Evolutionary conservation across 2,797 vertebrate genomes (phyloP), one percentile per base, ranked within the genome.

Genomic region (Lepus townsendii): DNA sequence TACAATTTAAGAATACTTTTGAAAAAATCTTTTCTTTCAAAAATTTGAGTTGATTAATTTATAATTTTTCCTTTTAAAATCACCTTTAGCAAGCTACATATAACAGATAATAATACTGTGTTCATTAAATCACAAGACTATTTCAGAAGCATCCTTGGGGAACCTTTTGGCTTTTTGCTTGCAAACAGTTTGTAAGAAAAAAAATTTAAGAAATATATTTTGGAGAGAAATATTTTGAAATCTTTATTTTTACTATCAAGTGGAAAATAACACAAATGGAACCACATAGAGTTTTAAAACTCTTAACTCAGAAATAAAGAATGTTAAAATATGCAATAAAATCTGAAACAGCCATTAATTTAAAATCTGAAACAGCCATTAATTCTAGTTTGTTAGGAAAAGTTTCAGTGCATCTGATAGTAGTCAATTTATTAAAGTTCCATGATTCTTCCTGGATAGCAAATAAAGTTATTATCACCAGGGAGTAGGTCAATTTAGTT

Each of bases 11-110:
- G 95, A 95, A 84, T 89, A 90, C 10, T 26, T 89, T 72, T 69
- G 62, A 86, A 91, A 47, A 57, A 52, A 83, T 93, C 57, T 89
- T 52, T 2, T 95, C 11, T 95, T 93, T 89, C 16, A 92, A 91
- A 57, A 94, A 38, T 94, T 5, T 77, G 66, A 91, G 9, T 82
- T 82, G 7, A 77, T 9, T 93, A 17, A 52, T 47, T 47, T 47
- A 73, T 94, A 88, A 52, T 76, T 93, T 89, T 91, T 86, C 14
- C 87, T 73, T 27, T 47, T 65, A 91, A 77, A 94, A 52, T 92
- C 9, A 80, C 42, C 42, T 32, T 57, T 85, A 76, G 13, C 66
- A 93, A 2, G 62, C 24, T 91, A 30, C 22, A 72, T 30, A 72
- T 68, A 73, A 52, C 14, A n/a, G 2, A 90, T 52, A 89, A 32